These are phyloP conservation scores for Crocuta crocuta DNA, from an alignment of 2,113 vertebrate species.

Conservation along the genomic window DNA sequence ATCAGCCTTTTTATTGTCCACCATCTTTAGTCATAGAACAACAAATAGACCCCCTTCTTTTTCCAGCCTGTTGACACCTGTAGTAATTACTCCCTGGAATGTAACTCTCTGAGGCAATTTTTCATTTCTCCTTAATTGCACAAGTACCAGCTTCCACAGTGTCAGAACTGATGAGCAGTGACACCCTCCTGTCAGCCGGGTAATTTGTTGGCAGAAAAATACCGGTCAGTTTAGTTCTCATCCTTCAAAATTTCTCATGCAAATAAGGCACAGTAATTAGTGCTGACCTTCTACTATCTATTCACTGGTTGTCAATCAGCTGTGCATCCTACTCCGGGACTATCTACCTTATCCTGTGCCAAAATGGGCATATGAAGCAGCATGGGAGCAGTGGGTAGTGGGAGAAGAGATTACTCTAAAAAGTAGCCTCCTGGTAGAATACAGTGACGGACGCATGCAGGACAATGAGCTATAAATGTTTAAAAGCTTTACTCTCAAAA, in stretches of 20 bases:
- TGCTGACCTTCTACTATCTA: conserved; percentile 80
- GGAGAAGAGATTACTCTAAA: background rate
- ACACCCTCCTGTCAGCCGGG: conserved; percentile 79
- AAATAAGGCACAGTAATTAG: conserved; percentile 84
- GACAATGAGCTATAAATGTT: background rate
- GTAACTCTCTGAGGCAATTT: conserved; percentile 77
- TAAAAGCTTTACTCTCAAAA: background rate
- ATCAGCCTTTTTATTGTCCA: conserved; percentile 65
- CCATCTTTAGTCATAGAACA: conserved; percentile 45
- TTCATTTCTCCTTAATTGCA: conserved; percentile 79
- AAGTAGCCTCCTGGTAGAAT: background rate
- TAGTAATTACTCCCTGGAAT: conserved; percentile 80
- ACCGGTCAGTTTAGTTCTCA: conserved; percentile 78
- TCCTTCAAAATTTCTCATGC: conserved; percentile 83
- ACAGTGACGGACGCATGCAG: background rate
- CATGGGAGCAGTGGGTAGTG: rapidly evolving
- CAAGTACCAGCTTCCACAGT: conserved; percentile 47
- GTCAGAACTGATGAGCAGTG: conserved; percentile 75
- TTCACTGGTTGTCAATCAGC: conserved; percentile 74
- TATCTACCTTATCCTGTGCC: background rate
- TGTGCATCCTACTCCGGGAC: background rate
- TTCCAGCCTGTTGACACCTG: conserved; percentile 72
- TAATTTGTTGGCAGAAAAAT: conserved; percentile 84
- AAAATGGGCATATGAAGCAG: background rate
- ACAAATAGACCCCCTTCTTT: conserved; percentile 63